Percentiles rank a stretch among this genome's conserved stretches.
Evolutionary conservation across 2,888 invertebrate species (phyloP).

Genomic region (Ypsolopha sequella): DNA sequence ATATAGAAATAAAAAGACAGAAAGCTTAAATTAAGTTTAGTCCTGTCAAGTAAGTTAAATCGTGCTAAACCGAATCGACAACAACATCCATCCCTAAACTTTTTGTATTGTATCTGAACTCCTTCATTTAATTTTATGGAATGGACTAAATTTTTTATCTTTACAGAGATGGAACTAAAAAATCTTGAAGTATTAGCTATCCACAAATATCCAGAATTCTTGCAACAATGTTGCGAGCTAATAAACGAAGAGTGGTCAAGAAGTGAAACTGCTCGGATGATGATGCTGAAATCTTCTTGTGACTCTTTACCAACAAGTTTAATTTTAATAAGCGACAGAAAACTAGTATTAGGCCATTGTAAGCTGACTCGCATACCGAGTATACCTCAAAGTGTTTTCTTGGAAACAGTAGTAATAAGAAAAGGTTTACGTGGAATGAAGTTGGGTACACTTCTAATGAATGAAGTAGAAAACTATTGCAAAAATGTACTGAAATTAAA

Average conservation of each 20-base stretch:
- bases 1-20: too few relatives aligned
- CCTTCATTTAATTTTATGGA: too few relatives aligned
- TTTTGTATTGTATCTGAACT: too few relatives aligned
- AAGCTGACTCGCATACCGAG: conserved; percentile 81
- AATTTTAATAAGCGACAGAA: conserved; percentile 71
- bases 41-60: too few relatives aligned
- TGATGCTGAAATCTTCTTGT: conserved; percentile 79
- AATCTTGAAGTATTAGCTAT: conserved; percentile 73
- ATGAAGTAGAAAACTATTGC: conserved; percentile 80
- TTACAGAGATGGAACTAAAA: conserved; percentile 32
- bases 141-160: not conserved
- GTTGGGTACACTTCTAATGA: conserved; percentile 81
- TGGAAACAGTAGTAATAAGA: conserved; percentile 86
- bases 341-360: conserved; percentile 80
- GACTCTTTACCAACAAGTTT: conserved; percentile 80
- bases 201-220: conserved; percentile 79
- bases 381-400: conserved; percentile 78
- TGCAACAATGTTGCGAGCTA: conserved; percentile 78
- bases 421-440: conserved; percentile 79
- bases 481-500: conserved; percentile 71
- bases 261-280: conserved; percentile 82
- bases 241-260: conserved; percentile 92
- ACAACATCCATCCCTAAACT: too few relatives aligned
- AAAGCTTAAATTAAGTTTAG: too few relatives aligned
- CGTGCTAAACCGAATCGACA: too few relatives aligned